phyloP scores from a whole-genome alignment of 2,113 vertebrate genomes.

The Crypturellus undulatus region DNA sequence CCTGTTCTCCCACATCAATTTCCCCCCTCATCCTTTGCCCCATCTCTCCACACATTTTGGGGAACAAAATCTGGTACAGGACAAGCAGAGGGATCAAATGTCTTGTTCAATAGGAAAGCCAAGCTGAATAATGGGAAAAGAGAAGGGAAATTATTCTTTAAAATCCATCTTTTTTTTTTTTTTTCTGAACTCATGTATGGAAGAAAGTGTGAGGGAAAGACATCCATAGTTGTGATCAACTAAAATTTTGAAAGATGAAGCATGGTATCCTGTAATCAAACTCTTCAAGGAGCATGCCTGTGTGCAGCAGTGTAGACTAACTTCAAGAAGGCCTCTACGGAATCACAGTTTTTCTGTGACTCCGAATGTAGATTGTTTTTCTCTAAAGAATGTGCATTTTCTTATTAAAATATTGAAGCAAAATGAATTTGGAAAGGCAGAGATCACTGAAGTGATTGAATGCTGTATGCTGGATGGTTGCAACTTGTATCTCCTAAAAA shows the following conservation, averaged over 20 bases:
- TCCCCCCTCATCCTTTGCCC: not conserved
- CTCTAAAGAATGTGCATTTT: not conserved
- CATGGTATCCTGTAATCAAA: not conserved
- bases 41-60: not conserved
- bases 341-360: not conserved
- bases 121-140: not conserved
- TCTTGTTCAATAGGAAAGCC: not conserved
- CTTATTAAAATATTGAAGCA: not conserved
- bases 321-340: not conserved
- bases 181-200: not conserved
- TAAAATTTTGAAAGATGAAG: not conserved
- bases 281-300: not conserved
- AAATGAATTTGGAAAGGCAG: not conserved
- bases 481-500: not conserved
- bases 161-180: not conserved
- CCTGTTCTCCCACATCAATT: not conserved
- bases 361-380: not conserved
- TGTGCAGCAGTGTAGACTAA: not conserved
- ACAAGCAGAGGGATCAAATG: not conserved
- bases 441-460: not conserved
- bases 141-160: not conserved
- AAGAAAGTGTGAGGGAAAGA: not conserved
- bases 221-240: not conserved
- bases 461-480: not conserved
- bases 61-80: not conserved